Conservation (phyloP, 2,797 vertebrate species). For the Kryptolebias ocellatus region DNA sequence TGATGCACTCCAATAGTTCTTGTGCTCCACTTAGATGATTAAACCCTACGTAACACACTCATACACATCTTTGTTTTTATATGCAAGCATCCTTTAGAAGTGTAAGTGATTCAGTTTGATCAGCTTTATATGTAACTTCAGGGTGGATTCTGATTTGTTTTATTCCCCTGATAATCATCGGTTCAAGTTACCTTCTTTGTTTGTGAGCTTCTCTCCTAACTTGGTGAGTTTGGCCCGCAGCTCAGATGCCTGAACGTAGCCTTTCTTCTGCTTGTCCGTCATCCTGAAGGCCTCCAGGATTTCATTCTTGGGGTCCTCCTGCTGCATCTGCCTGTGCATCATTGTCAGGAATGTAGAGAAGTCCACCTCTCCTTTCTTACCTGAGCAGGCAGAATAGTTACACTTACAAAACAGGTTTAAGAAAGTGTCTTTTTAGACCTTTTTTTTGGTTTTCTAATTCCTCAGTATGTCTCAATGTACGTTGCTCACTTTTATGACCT, state of each 20-base stretch:
- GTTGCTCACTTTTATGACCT: no score
- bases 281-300: conserved; percentile 92
- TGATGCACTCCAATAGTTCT: no score
- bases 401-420: neutral
- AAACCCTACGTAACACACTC: no score
- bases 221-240: conserved; percentile 89
- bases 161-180: neutral
- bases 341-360: conserved; percentile 95
- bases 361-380: conserved; percentile 86
- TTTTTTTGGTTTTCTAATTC: neutral
- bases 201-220: conserved; percentile 91
- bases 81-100: no score
- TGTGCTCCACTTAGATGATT: no score
- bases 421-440: neutral
- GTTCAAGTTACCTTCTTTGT: conserved; percentile 87
- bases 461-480: no score
- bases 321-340: conserved; percentile 92
- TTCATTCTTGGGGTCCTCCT: conserved; percentile 91
- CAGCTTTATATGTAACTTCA: no score
- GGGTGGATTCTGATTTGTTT: neutral
- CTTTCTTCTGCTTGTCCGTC: conserved; percentile 91
- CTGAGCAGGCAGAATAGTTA: conserved; percentile 64
- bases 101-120: no score
- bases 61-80: no score
- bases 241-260: conserved; percentile 85